phyloP scores from a whole-genome alignment of 1,140 invertebrate genomes.

The Dendrolimus punctatus region DNA sequence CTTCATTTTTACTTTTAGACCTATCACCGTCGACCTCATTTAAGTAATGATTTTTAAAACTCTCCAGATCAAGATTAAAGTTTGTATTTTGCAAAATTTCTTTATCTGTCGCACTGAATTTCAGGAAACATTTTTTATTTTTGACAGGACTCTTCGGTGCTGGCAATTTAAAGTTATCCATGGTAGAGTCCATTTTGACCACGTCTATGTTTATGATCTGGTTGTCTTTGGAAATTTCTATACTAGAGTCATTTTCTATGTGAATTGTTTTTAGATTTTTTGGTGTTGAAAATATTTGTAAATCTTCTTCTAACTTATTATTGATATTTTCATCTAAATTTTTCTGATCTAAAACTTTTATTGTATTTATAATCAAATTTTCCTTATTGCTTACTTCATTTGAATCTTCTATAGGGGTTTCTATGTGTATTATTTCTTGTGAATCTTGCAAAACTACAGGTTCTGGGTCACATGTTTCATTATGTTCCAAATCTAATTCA shows the following conservation, averaged over 20 bases:
- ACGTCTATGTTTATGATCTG: slow-evolving; percentile 35
- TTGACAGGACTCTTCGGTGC: slow-evolving; percentile 15
- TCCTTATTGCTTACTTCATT: too few species aligned
- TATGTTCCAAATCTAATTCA: too few species aligned
- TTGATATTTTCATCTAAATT: not conserved
- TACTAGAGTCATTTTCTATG: slow-evolving; percentile 33
- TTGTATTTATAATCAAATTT: too few species aligned
- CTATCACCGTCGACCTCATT: slow-evolving; percentile 30
- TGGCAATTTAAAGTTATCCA: slow-evolving; percentile 6
- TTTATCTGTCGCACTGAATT: slow-evolving; percentile 36
- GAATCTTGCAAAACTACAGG: not conserved
- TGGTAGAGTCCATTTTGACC: slow-evolving; percentile 17
- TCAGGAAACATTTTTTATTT: slow-evolving; percentile 27
- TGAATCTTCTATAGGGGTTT: not conserved
- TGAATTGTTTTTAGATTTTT: slow-evolving; percentile 33
- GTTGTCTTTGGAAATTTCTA: slow-evolving; percentile 43
- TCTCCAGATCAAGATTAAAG: slow-evolving; percentile 39
- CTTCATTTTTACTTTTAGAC: slow-evolving; percentile 6
- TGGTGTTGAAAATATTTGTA: slow-evolving; percentile 24
- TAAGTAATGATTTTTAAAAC: slow-evolving; percentile 46
- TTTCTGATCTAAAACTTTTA: too few species aligned
- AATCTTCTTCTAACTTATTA: slow-evolving; percentile 11
- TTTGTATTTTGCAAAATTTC: slow-evolving; percentile 22
- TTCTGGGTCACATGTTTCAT: too few species aligned
- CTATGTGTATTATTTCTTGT: not conserved